Evolutionary conservation across 2,888 invertebrate species (phyloP).

Genomic region (Furcula furcula): DNA sequence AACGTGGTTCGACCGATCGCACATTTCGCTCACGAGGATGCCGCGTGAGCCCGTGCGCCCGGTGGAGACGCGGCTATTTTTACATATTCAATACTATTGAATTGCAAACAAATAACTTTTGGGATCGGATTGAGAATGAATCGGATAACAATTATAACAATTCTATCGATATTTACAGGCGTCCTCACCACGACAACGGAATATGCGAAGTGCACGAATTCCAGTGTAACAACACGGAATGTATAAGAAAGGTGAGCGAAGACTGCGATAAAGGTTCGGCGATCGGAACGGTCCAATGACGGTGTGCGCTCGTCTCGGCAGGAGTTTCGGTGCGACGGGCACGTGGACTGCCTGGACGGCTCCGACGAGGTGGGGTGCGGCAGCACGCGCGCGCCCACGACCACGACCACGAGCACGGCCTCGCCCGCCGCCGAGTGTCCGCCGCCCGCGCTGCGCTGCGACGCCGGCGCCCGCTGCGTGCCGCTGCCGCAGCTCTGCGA

Average conservation of each 20-base stretch:
- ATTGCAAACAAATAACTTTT: too few relatives aligned
- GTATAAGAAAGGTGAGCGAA: constrained; percentile 79
- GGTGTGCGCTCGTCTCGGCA: constrained; percentile 25
- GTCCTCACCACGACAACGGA: constrained; percentile 24
- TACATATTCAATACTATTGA: too few relatives aligned
- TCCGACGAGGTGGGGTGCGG: constrained; percentile 86
- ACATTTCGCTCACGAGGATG: too few relatives aligned
- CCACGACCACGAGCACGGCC: constrained; percentile 14
- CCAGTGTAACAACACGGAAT: constrained; percentile 83
- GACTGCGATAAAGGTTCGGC: not conserved
- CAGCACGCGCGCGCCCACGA: constrained; percentile 7
- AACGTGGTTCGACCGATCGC: too few relatives aligned
- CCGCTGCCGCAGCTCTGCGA: constrained; percentile 88
- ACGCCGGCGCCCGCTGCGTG: constrained; percentile 87
- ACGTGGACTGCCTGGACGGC: constrained; percentile 87
- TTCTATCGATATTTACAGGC: constrained; percentile 20
- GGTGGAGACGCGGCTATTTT: too few relatives aligned
- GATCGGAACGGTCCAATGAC: not conserved
- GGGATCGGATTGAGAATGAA: too few relatives aligned
- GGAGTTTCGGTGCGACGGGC: constrained; percentile 85
- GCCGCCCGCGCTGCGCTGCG: constrained; percentile 85
- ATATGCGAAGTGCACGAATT: constrained; percentile 84
- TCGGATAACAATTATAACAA: too few relatives aligned
- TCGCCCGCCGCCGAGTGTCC: constrained; percentile 43
- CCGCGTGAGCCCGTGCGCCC: too few relatives aligned